phyloP scores from a whole-genome alignment of 2,888 invertebrate genomes.

The Mystacides longicornis region DNA sequence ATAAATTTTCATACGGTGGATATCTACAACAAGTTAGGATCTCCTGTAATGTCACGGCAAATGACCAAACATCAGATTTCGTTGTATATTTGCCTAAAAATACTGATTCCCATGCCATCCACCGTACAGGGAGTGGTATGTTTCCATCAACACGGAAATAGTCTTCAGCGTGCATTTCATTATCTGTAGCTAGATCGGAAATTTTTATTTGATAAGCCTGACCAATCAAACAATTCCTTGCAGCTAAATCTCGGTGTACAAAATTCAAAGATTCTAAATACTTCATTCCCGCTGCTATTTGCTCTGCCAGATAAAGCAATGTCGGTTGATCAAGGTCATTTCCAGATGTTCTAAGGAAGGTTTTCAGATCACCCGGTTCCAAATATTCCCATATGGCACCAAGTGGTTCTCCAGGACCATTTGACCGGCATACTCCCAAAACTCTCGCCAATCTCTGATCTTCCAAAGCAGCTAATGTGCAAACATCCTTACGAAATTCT shows the following conservation, averaged over 20 bases:
- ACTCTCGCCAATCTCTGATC: conserved; percentile 67
- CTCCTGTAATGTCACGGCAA: conserved; percentile 83
- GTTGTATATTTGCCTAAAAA: conserved; percentile 70
- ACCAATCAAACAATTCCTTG: conserved; percentile 81
- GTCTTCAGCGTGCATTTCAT: conserved; percentile 64
- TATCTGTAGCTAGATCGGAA: conserved; percentile 63
- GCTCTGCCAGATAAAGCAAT: conserved; percentile 79
- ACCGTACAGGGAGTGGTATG: conserved; percentile 65
- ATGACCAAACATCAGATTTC: conserved; percentile 85
- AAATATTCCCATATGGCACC: conserved; percentile 71
- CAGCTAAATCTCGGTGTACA: conserved; percentile 80
- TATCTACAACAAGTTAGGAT: conserved; percentile 75
- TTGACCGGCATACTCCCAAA: conserved; percentile 63
- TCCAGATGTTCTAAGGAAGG: conserved; percentile 58
- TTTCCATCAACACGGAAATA: conserved; percentile 50
- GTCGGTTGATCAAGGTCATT: conserved; percentile 11
- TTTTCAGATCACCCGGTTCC: conserved; percentile 75
- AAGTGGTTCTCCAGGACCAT: conserved; percentile 68
- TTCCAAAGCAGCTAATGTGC: conserved; percentile 58
- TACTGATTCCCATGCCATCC: conserved; percentile 86
- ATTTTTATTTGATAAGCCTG: conserved; percentile 65
- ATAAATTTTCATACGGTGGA: conserved; percentile 73
- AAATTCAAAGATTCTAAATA: conserved; percentile 79
- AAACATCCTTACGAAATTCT: conserved; percentile 50
- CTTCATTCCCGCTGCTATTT: conserved; percentile 87